A percentile compares a stretch with the other conserved stretches of the same genome.
These are phyloP conservation scores for Dryomyza anilis DNA, from an alignment of 2,888 invertebrate genomes.

Conservation along the genomic window DNA sequence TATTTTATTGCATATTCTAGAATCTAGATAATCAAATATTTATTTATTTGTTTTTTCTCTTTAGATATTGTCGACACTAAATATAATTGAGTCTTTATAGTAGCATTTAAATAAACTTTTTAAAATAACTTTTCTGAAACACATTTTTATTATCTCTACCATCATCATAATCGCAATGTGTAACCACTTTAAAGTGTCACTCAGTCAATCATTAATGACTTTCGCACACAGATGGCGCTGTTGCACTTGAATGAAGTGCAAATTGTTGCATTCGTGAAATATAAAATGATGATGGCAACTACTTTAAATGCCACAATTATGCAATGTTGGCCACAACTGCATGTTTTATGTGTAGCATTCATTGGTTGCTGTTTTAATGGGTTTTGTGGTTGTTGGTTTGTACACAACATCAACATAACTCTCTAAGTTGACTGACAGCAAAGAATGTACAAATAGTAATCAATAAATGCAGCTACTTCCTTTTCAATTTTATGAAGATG, in stretches of 20 bases:
- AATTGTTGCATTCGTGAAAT: slow-evolving; percentile 20
- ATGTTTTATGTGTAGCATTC: not conserved
- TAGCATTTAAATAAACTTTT: no score
- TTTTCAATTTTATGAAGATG: not conserved
- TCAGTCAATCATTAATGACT: no score
- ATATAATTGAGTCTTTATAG: no score
- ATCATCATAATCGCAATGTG: slow-evolving; percentile 5
- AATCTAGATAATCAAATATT: no score
- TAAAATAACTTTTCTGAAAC: no score
- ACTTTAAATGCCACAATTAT: slow-evolving; percentile 1
- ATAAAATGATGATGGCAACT: not conserved
- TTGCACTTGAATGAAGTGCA: slow-evolving; percentile 25
- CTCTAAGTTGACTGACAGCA: no score
- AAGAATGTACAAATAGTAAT: not conserved
- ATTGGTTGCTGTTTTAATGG: not conserved
- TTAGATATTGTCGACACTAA: no score
- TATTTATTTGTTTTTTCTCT: no score
- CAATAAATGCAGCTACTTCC: slow-evolving; percentile 6
- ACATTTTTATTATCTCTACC: not conserved
- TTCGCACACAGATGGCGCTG: slow-evolving; percentile 19
- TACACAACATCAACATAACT: no score
- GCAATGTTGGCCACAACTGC: slow-evolving; percentile 4
- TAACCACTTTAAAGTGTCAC: slow-evolving; percentile 23
- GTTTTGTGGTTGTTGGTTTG: not conserved
- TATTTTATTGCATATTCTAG: no score